Evolutionary conservation across 2,113 vertebrate genomes (phyloP), one percentile per base, ranked within the genome.

Genomic region (Anarrhichthys ocellatus): DNA sequence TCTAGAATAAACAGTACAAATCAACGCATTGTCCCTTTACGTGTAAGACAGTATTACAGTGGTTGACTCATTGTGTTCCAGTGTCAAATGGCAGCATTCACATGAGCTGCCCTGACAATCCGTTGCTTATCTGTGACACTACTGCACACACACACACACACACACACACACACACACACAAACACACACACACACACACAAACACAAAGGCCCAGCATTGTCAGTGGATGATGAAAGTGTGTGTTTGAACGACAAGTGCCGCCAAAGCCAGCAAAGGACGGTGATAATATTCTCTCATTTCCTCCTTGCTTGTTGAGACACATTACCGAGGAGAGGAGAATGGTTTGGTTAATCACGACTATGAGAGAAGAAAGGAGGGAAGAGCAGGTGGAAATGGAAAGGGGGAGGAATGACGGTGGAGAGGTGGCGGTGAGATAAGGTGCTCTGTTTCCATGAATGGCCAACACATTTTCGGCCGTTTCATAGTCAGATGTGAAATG

Each of bases 221-320:
- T 44, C 46, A 20, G 6, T 36, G 22, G 29, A 34, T 63, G 42
- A 56, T 67, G 34, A 76, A 72, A 76, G 64, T 75, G 61, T 72
- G 77, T 15, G 62, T 80, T 75, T 78, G 38, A 81, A 78, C 1
- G 27, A 63, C 20, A 17, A 54, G 70, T 27, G 27, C 46, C 24
- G 70, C 72, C 78, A 75, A 78, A 84, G 74, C 63, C 69, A 74
- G 58, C 24, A 38, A 36, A 64, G 48, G 54, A 52, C 8, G 0
- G 20, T 82, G 63, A 79, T 86, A 84, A 89, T 82, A 77, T 69
- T 74, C 58, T 68, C 4, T 85, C 14, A 87, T 89, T 87, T 89
- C 85, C 58, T 58, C 58, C 52, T 58, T 62, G 62, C 52, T 50
- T 44, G 36, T 80, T 80, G 18, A 70, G 62, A 73, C 67, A 62